Base-by-base conservation (phyloP, 2,797 vertebrate genomes). In the Muscicapa comitata region DNA sequence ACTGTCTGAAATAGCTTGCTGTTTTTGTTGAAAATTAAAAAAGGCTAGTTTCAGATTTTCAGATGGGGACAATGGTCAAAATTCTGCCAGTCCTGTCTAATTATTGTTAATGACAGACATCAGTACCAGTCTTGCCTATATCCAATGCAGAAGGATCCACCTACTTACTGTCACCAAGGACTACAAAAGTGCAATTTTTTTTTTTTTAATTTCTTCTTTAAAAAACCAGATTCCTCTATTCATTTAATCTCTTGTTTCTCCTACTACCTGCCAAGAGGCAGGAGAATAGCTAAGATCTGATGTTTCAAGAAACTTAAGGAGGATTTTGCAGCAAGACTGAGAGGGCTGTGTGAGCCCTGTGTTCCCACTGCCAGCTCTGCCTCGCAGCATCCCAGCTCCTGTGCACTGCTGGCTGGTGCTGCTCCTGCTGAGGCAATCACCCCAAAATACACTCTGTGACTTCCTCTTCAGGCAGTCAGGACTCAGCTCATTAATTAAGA, bases 301-400 rank as follows among this genome's bases (percentile, higher is more conserved):
- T 43, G 21, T 67, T 76, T 48, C 50, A 55, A 76, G 28, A 33
- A 38, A 13, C 14, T 25, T 47, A 3, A 65, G 61, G 16, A 38
- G 23, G 66, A 66, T 66, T 93, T 75, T 94, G 40, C 42, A 54
- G 4, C 31, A 11, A 7, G 15, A 23, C 31, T 12, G 29, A 29
- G 61, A 48, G 42, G 35, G 28, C 21, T 28, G 21, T 7, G 26
- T 21, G 51, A 81, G 54, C 23, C 61, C 43, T 0, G 0, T 1
- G 1, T 7, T 84, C 47, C 77, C 59, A 42, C 16, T 2, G 1
- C 29, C 4, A 0, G 15, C 62, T 82, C 63, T 31, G 58, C 88
- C 73, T 53, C 0, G 0, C 73, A 43, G 40, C 66, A 59, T 58
- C 83, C 47, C 10, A 0, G 43, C 51, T 58, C 83, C 2, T 6